Percentiles rank a stretch among this genome's conserved stretches.
Evolutionary conservation across 37 sponge, comb jelly and placozoan genomes (phyloP).

Genomic region (Beroe forskalii): DNA sequence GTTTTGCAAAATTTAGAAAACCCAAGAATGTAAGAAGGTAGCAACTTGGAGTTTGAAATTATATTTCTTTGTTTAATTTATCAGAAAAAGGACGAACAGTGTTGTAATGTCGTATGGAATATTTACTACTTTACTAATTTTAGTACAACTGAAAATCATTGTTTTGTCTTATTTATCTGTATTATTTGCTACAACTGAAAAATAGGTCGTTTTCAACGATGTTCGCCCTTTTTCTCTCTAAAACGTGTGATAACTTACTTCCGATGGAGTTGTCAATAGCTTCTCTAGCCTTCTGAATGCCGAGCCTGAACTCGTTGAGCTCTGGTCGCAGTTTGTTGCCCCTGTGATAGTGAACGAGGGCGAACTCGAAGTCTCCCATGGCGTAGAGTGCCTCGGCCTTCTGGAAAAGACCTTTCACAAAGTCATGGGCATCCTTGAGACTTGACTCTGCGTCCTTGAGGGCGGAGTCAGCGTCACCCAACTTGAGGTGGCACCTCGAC

Average conservation of each 20-base stretch:
- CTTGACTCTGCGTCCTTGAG: conserved; percentile 88
- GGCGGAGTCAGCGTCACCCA: conserved; percentile 79
- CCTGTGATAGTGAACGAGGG: conserved; percentile 90
- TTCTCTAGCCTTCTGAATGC: conserved; percentile 96
- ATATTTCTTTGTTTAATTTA: no score
- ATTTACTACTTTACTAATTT: no score
- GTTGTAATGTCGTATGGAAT: no score
- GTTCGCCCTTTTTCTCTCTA: no score
- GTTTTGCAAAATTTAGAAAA: no score
- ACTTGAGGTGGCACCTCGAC: conserved; percentile 87
- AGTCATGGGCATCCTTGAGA: conserved; percentile 84
- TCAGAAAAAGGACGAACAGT: no score
- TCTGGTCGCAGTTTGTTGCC: conserved; percentile 93
- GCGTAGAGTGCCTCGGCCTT: conserved; percentile 93
- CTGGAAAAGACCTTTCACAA: conserved; percentile 79
- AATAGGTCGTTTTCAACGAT: no score
- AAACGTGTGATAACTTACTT: conserved; percentile 74
- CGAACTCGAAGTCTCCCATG: conserved; percentile 97
- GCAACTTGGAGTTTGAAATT: no score
- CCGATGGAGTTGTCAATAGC: conserved; percentile 96
- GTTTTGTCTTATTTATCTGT: no score
- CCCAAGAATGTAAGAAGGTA: no score
- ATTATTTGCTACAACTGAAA: no score
- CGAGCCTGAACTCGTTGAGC: conserved; percentile 85
- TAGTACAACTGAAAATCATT: no score